Percentiles rank a stretch among this genome's conserved stretches.
phyloP scores from a whole-genome alignment of 2,888 invertebrate species.

The Phalangium opilio region DNA sequence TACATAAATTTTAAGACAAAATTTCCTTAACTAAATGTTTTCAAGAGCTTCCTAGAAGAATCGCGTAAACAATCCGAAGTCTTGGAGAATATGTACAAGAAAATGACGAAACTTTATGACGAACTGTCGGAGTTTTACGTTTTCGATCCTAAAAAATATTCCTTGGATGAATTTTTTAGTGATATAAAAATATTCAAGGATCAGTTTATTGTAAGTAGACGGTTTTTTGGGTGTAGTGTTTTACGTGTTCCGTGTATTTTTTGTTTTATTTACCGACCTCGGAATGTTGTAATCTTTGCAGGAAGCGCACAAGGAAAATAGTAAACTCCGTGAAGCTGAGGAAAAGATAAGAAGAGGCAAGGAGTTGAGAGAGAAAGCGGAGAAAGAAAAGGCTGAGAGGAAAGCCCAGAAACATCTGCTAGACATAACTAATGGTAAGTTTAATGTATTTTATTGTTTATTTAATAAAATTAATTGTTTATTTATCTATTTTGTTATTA shows the following conservation, averaged over 20 bases:
- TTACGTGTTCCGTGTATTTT: no score
- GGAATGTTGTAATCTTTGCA: constrained; percentile 29
- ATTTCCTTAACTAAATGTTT: neutral
- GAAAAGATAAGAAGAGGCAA: constrained; percentile 67
- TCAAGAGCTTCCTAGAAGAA: constrained; percentile 34
- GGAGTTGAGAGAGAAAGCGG: constrained; percentile 68
- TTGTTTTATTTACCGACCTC: no score
- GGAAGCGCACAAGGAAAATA: constrained; percentile 69
- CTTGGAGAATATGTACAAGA: constrained; percentile 79
- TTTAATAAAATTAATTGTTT: no score
- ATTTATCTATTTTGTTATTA: neutral
- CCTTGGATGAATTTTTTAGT: constrained; percentile 85
- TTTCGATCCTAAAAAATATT: constrained; percentile 84
- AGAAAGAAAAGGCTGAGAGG: constrained; percentile 63
- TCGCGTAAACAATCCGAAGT: constrained; percentile 76
- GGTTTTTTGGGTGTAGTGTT: neutral
- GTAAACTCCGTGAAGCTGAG: constrained; percentile 61
- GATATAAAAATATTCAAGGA: constrained; percentile 92
- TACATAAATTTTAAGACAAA: neutral
- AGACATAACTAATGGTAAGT: constrained; percentile 60
- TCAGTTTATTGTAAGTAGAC: constrained; percentile 53
- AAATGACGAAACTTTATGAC: constrained; percentile 72
- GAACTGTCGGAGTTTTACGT: constrained; percentile 76
- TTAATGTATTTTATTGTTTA: no score
- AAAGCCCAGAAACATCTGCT: constrained; percentile 65